These are phyloP conservation scores for Hippocampus guttulatus DNA, from an alignment of 2,113 vertebrate species.

Conservation along the genomic window DNA sequence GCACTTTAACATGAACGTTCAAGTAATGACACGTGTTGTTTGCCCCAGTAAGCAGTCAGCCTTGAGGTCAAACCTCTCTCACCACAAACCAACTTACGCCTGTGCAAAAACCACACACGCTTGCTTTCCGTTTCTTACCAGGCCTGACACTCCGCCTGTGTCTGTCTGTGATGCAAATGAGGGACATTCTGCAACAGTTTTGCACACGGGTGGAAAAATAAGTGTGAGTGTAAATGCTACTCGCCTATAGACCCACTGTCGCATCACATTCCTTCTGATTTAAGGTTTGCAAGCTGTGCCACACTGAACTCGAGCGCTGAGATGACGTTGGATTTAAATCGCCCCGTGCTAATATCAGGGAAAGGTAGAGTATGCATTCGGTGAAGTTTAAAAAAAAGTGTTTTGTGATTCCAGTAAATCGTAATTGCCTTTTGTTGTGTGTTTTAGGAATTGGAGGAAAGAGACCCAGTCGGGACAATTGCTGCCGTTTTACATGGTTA, in stretches of 20 bases:
- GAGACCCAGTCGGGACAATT: conserved; percentile 30
- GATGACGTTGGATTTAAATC: conserved; percentile 64
- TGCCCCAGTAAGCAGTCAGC: conserved; percentile 38
- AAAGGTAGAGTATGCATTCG: conserved; percentile 58
- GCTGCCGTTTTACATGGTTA: conserved; percentile 27
- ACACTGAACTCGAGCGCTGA: conserved; percentile 29
- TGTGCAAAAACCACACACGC: conserved; percentile 47
- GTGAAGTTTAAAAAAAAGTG: background rate
- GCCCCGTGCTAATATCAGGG: conserved; percentile 13
- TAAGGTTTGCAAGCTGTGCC: conserved; percentile 21
- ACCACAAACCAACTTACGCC: conserved; percentile 21
- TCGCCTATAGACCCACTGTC: conserved; percentile 55
- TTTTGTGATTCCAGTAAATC: background rate
- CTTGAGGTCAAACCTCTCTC: conserved; percentile 38
- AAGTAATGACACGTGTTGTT: conserved; percentile 28
- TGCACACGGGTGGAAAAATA: conserved; percentile 64
- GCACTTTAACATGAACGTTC: background rate
- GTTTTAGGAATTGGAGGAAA: conserved; percentile 48
- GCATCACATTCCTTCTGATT: conserved; percentile 48
- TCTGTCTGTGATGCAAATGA: conserved; percentile 48
- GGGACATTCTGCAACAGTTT: conserved; percentile 32
- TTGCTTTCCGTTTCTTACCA: conserved; percentile 72
- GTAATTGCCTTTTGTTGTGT: background rate
- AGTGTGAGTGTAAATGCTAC: conserved; percentile 66
- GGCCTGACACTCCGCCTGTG: conserved; percentile 54